Base-by-base conservation (phyloP, 1,140 invertebrate species). In the Dreissena polymorpha region DNA sequence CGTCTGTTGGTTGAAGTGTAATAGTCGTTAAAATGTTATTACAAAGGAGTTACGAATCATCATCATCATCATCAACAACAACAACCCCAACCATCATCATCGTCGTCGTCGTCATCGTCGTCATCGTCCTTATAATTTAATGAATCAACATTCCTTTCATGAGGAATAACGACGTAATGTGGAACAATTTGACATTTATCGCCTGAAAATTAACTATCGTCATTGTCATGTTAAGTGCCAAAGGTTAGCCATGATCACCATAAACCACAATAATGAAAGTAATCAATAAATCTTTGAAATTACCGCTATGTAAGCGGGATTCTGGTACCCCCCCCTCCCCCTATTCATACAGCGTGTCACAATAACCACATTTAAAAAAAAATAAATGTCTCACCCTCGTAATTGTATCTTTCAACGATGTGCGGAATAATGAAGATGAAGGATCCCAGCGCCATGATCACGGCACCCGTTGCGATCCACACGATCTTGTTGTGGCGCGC, bases 381-480 rank as follows among this genome's bases (percentile, higher is more conserved):
- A 13, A 13, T 60, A 74, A 63, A 60, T 25, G 23, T 68, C 75
- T 72, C 53, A 86, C 86, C 86, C 65, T 77, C 84, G 29, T 81
- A 85, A 2, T 75, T 71, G 53, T 86, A 86, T 74, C 67, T 84
- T 21, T 78, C 80, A 0, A 75, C 86, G 13, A 87, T 39, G 63
- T 88, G 87, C 23, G 87, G 87, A 21, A 88, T 82, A 18, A 86
- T 87, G 68, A 87, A 87, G 16, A 87, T 51, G 51, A 87, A 80
- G 10, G 87, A 87, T 12, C 87, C 87, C 6, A 87, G 3, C 5
- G 74, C 81, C 86, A 87, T 88, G 55, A 85, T 83, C 0, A 87
- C 18, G 8, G 87, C 84, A 10, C 87, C 87, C n/a, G 74, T 25
- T 12, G 86, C 86, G 25, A 87, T 84, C 79, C 79, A 74, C 21